phyloP scores from a whole-genome alignment of 2,797 vertebrate genomes.

The Pipistrellus nathusii region DNA sequence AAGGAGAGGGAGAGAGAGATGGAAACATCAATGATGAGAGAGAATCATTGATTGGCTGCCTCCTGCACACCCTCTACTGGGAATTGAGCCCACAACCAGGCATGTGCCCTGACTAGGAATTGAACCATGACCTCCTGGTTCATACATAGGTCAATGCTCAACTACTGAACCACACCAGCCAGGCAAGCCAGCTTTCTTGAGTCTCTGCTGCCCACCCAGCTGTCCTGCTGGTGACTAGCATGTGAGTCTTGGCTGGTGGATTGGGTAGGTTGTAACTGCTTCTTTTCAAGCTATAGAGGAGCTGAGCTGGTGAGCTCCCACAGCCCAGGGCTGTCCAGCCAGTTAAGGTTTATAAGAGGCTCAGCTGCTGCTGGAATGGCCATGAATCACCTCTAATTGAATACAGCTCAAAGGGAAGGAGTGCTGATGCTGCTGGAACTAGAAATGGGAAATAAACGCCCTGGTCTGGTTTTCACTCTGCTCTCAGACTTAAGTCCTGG shows the following conservation, averaged over 20 bases:
- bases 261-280: background rate
- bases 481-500: background rate
- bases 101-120: background rate
- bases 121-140: background rate
- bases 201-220: background rate
- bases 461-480: background rate
- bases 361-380: background rate
- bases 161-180: background rate
- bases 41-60: background rate
- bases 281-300: background rate
- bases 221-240: background rate
- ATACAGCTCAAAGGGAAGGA: background rate
- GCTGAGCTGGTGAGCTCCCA: background rate
- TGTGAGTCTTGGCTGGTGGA: background rate
- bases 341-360: background rate
- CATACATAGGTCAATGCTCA: background rate
- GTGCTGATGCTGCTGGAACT: background rate
- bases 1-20: background rate
- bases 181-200: background rate
- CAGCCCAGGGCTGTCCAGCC: background rate
- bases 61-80: background rate
- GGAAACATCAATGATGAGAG: too few species aligned
- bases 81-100: background rate
- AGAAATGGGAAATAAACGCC: background rate
- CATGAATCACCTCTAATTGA: background rate